Percentiles rank a stretch among this genome's conserved stretches.
Conservation (phyloP, 2,888 invertebrate species). For the Atethmia centrago region DNA sequence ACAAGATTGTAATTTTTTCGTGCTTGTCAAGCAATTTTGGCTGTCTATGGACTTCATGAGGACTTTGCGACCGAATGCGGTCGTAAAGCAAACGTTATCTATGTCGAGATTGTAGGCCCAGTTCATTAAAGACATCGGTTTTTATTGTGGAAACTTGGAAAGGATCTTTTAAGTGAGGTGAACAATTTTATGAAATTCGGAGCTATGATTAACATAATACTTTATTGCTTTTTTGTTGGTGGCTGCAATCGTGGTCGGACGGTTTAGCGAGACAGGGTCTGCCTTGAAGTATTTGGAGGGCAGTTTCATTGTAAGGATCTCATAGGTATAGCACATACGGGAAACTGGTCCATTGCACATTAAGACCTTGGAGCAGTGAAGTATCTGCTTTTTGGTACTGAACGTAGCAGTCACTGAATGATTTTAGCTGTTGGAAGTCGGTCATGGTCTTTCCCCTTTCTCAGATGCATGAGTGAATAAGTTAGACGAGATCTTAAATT, state of each 20-base stretch:
- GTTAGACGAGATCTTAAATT: neutral
- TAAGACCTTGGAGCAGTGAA: neutral
- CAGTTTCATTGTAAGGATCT: neutral
- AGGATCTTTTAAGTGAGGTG: neutral
- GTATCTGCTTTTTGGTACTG: neutral
- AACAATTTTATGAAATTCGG: neutral
- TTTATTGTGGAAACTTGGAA: neutral
- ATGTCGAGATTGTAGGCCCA: no score
- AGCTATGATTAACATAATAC: neutral
- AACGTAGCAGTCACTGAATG: neutral
- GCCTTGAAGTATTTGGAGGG: neutral
- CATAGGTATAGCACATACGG: neutral
- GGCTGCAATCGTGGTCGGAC: neutral
- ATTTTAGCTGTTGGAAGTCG: no score
- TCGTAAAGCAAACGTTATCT: no score
- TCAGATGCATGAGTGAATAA: no score
- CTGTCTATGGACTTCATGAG: no score
- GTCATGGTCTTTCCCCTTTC: neutral
- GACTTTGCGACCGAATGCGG: no score
- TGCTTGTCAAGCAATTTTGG: no score
- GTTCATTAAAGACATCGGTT: neutral
- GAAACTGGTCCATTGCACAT: neutral
- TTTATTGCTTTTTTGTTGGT: neutral
- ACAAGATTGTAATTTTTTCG: no score
- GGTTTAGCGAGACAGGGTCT: neutral